Percentiles rank a stretch among this genome's conserved stretches.
Conservation (phyloP, 2,888 invertebrate species). For the Nomada lathburiana region DNA sequence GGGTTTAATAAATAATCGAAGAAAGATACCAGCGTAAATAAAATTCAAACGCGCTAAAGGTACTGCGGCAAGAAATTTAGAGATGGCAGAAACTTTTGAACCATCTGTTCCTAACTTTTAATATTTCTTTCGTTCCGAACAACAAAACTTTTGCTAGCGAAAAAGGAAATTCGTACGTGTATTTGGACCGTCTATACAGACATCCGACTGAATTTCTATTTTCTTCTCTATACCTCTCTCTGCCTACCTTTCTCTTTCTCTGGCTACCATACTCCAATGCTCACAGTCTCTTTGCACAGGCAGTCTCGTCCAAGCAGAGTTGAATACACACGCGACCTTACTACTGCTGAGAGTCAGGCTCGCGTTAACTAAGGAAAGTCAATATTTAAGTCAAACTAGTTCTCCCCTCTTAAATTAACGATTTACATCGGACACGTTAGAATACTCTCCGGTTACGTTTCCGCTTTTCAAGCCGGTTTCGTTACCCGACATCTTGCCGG, state of each 20-base stretch:
- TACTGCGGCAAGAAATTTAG: no score
- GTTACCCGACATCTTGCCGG: constrained; percentile 38
- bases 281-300: constrained; percentile 53
- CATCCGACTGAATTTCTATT: constrained; percentile 7
- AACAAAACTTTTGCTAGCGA: no score
- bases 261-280: background rate
- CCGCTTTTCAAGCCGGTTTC: constrained; percentile 51
- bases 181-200: background rate
- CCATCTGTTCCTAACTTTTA: no score
- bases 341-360: constrained; percentile 45
- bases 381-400: constrained; percentile 71
- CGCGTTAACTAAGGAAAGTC: constrained; percentile 69
- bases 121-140: no score
- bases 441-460: constrained; percentile 51
- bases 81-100: no score
- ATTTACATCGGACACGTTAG: constrained; percentile 68
- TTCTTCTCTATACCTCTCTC: background rate
- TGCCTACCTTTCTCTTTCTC: background rate
- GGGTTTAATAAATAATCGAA: no score
- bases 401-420: constrained; percentile 72
- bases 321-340: constrained; percentile 69
- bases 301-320: constrained; percentile 55
- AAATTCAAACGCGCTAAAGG: no score
- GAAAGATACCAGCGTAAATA: no score
- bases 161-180: background rate